These are phyloP conservation scores for Ptilorrhoa leucosticta DNA, from an alignment of 2,113 vertebrate species.

Conservation along the genomic window DNA sequence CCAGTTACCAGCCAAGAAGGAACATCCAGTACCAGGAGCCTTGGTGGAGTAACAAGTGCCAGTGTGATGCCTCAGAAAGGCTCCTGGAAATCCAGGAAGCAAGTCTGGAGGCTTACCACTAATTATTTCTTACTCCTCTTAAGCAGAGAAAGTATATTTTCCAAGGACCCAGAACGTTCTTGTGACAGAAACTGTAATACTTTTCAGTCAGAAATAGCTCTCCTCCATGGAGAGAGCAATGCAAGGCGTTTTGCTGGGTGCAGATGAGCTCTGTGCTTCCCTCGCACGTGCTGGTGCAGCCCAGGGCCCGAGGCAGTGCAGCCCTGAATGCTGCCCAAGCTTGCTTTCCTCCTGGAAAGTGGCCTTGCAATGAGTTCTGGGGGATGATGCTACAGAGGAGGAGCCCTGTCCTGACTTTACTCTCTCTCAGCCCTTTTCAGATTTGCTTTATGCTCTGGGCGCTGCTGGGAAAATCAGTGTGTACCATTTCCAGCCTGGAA, in stretches of 20 bases:
- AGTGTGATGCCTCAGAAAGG: background rate
- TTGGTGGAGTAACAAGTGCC: background rate
- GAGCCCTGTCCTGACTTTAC: background rate
- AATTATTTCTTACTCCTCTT: background rate
- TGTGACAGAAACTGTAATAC: background rate
- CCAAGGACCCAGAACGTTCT: background rate
- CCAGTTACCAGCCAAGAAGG: background rate
- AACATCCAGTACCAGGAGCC: background rate
- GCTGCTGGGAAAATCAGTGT: background rate
- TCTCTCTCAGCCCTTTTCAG: background rate
- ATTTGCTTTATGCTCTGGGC: background rate
- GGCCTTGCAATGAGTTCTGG: background rate
- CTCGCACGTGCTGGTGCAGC: fast-evolving
- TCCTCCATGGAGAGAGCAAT: background rate
- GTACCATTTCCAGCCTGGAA: background rate
- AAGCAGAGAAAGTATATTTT: background rate
- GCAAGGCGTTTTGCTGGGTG: background rate
- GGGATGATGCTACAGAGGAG: background rate
- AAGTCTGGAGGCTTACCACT: background rate
- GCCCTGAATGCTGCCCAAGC: background rate
- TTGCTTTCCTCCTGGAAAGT: background rate
- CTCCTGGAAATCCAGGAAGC: background rate
- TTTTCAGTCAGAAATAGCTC: background rate
- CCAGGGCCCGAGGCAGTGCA: background rate
- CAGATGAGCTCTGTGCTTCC: background rate